phyloP scores from a whole-genome alignment of 2,797 vertebrate genomes.

The Micromesistius poutassou region DNA sequence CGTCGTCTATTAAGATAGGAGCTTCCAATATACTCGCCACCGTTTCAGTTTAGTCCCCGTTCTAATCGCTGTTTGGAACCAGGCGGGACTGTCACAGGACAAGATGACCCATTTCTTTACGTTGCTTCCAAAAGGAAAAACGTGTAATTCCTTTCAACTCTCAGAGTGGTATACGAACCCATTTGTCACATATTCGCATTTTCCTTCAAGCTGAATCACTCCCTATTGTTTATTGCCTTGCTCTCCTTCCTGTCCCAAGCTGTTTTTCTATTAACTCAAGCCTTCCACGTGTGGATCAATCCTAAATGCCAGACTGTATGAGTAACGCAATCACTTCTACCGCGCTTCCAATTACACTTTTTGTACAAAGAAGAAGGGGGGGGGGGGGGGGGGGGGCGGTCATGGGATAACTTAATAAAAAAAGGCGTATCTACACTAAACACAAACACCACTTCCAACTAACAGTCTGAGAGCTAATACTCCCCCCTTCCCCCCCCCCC shows the following conservation, averaged over 20 bases:
- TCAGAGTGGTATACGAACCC: conserved; percentile 14
- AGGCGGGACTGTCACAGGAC: background rate
- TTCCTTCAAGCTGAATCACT: conserved; percentile 38
- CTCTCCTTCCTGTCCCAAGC: conserved; percentile 11
- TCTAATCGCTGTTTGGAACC: too few species aligned
- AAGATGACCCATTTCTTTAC: background rate
- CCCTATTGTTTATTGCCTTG: conserved; percentile 15
- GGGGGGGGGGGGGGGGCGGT: too few species aligned
- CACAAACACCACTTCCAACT: background rate
- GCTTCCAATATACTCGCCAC: background rate
- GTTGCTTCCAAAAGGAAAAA: background rate
- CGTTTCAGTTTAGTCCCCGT: background rate
- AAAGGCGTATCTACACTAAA: background rate
- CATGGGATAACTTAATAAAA: background rate
- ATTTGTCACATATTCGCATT: conserved; percentile 17
- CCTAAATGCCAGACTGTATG: conserved; percentile 39
- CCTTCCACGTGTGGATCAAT: conserved; percentile 17
- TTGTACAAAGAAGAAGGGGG: background rate
- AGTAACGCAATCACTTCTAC: conserved; percentile 31
- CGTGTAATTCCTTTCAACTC: conserved; percentile 11
- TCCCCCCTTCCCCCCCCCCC: background rate
- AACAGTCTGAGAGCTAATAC: background rate
- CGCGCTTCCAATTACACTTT: background rate
- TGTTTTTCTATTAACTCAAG: conserved; percentile 27
- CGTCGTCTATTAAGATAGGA: background rate